Base-by-base conservation (phyloP, 2,113 vertebrate species). In the Ranitomeya imitator region DNA sequence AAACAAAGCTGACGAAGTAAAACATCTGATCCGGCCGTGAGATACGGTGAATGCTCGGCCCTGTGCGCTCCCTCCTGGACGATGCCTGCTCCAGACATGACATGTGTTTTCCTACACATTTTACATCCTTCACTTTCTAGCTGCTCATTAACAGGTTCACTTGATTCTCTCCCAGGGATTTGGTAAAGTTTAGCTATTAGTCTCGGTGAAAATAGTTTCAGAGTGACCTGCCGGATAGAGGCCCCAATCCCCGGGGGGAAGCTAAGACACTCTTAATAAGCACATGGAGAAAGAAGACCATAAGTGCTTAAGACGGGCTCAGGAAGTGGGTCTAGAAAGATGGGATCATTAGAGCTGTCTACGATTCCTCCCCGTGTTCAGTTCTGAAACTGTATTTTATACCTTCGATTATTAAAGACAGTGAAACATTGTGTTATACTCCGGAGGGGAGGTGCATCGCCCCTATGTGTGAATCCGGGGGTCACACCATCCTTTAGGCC, bases 251-350 rank as follows among this genome's bases (percentile, higher is more conserved):
- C 95, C 94, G 13, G 0, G 69, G 94, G 96, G 93, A 93, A 86
- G 89, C 90, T 90, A 93, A 94, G 94, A 94, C 90, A 89, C 92
- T 93, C 94, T 95, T 97, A 96, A 96, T 96, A 96, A 97, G 95
- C 91, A 67, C 63, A 93, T 92, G 93, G 94, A 90, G 93, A 91
- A 90, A 93, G 92, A 94, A 94, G 87, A 93, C 91, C 93, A 90
- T 93, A 94, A 96, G 94, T 93, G 91, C 90, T 96, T 88, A 90
- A 87, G 92, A 94, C 92, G 92, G 93, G 90, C 92, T 94, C 91
- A 91, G 94, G 93, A 91, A 92, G 93, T 91, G 92, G 93, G 77
- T 85, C 91, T 91, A 96, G 93, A 84, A 84, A 71, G 82, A 84
- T 67, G 67, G 51, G 51, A 84, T 84, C 82, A 84, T 71, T 84